These are phyloP conservation scores for Pseudotriccus pelzelni DNA, from an alignment of 2,797 vertebrate genomes.

Conservation along the genomic window DNA sequence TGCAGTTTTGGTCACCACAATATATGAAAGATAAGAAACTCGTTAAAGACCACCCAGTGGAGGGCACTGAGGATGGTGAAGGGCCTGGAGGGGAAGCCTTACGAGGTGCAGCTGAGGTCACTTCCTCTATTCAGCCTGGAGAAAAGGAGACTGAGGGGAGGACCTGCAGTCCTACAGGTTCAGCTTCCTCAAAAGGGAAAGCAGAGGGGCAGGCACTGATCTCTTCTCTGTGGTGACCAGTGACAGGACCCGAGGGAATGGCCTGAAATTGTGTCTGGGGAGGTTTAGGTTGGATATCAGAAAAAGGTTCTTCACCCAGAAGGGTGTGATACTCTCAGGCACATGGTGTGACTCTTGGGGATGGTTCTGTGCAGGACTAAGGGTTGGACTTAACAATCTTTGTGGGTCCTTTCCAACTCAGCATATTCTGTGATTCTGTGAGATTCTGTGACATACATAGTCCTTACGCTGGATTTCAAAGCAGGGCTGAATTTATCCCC, in stretches of 20 bases:
- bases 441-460: neutral
- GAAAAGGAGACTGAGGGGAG: neutral
- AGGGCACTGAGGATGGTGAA: neutral
- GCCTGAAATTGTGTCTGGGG: neutral
- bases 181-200: neutral
- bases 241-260: neutral
- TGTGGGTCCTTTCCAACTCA: neutral
- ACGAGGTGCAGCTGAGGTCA: neutral
- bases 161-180: too few relatives aligned
- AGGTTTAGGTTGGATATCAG: neutral
- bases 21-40: neutral
- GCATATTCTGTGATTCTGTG: neutral
- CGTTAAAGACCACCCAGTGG: neutral
- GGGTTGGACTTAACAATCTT: neutral
- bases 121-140: neutral
- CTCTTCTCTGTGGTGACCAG: neutral
- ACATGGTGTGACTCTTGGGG: neutral
- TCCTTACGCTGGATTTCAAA: neutral
- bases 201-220: neutral
- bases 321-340: neutral
- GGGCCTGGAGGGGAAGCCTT: neutral
- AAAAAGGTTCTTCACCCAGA: neutral
- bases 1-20: neutral
- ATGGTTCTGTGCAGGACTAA: neutral
- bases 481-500: neutral